Conservation (phyloP, 53 echinoderm and acorn worm species). For the Patiria pectinifera region DNA sequence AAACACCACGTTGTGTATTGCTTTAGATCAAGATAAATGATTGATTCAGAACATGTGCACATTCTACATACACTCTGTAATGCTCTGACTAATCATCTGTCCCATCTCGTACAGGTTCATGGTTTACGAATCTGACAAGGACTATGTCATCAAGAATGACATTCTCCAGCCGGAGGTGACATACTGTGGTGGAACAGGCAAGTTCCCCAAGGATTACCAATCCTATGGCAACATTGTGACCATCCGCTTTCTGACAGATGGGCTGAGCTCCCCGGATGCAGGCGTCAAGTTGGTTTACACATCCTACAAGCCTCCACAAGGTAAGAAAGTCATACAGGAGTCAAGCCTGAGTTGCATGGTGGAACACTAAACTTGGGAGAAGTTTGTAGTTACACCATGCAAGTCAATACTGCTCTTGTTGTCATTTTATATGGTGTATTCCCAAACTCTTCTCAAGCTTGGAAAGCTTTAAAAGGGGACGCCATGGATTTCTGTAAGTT, state of each 20-base stretch:
- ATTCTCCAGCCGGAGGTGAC: conserved; percentile 78
- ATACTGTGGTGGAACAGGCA: conserved; percentile 92
- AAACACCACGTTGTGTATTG: no score
- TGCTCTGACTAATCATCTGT: not conserved
- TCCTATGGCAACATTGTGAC: conserved; percentile 83
- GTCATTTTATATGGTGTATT: no score
- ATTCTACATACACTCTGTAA: not conserved
- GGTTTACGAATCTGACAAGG: conserved; percentile 83
- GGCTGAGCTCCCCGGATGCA: conserved; percentile 67
- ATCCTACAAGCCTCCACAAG: conserved; percentile 79
- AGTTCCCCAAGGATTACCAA: conserved; percentile 91
- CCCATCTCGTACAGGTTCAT: conserved; percentile 49
- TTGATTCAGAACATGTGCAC: not conserved
- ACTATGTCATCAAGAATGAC: conserved; percentile 72
- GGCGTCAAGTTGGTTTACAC: conserved; percentile 92
- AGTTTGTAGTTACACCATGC: not conserved
- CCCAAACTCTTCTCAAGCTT: no score
- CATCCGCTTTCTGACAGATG: conserved; percentile 85
- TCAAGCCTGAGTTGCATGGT: no score
- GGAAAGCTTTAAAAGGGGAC: no score
- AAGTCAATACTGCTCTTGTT: no score
- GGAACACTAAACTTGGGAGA: no score
- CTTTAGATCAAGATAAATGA: no score
- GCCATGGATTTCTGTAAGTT: no score
- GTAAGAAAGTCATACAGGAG: conserved; percentile 21